A percentile compares a stretch with the other conserved stretches of the same genome.
phyloP scores from a whole-genome alignment of 2,888 invertebrate genomes.

The Leptinotarsa rubiginosa region DNA sequence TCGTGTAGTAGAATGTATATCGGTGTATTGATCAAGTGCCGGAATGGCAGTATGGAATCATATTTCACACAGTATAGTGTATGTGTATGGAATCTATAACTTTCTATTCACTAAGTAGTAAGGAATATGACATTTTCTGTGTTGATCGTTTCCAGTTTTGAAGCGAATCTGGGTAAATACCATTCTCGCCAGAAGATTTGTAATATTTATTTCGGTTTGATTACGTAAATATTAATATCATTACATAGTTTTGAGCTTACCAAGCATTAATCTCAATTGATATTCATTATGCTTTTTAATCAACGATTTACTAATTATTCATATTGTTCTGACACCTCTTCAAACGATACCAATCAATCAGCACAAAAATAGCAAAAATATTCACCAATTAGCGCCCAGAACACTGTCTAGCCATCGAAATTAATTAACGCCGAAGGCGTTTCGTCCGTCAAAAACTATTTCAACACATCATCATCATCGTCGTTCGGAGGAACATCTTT shows the following conservation, averaged over 20 bases:
- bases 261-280: background rate
- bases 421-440: slow-evolving; percentile 5
- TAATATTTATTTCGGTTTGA: too few species aligned
- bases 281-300: background rate
- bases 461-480: slow-evolving; percentile 19
- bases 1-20: too few species aligned
- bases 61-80: too few species aligned
- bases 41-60: too few species aligned
- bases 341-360: background rate
- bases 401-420: background rate
- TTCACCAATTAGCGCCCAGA: background rate
- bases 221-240: too few species aligned
- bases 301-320: background rate
- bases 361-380: background rate
- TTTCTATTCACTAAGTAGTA: too few species aligned
- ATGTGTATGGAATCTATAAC: too few species aligned
- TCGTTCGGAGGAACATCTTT: background rate
- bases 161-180: too few species aligned
- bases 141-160: too few species aligned
- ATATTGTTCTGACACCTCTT: background rate
- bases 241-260: background rate
- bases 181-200: too few species aligned
- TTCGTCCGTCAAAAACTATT: slow-evolving; percentile 6
- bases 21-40: too few species aligned
- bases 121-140: too few species aligned